Evolutionary conservation across 2,113 vertebrate species (phyloP), one percentile per base, ranked within the genome.

Genomic region (Sinocyclocheilus rhinocerous): DNA sequence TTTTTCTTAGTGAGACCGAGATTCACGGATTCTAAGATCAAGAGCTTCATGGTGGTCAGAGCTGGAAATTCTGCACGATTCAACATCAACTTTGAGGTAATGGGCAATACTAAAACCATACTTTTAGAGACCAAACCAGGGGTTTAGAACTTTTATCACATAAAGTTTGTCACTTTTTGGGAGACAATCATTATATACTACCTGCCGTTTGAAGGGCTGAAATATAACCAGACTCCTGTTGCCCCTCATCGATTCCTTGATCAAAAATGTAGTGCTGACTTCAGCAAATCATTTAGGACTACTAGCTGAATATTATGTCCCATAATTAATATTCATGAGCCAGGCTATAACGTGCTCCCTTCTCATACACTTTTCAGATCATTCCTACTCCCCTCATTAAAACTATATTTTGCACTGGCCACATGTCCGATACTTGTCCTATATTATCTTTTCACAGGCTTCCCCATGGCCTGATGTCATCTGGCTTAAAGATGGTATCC

Each of bases 401-500:
- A 52, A 55, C 7, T n/a, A 13, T 12, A 16, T 29, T 26, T 76
- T 85, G 11, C 50, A 9, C 15, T 65, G 48, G 12, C 48, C 48
- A 4, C 11, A 13, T 50, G 48, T 13, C 48, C n/a, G 0, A 73
- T 29, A 50, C n/a, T 59, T 80, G 8, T 24, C 2, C 29, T 22
- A 50, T 13, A 50, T 13, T 50, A 50, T 3, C 48, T 50, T 50
- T 13, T 55, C 18, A 78, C 33, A 99, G 98, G 97, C 95, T 0
- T 95, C 94, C 39, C 97, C 97, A 26, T 90, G 92, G 90, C 96
- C 96, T 0, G 94, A 95, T 18, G 94, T 97, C 83, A 95, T 76
- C 75, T 99, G 97, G 97, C 73, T 96, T 2, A 99, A 98, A 90
- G 96, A 98, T 6, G 95, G 95, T 4, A 81, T 89, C 11, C 93